phyloP scores from a whole-genome alignment of 2,888 invertebrate genomes.

The Tenthredo notha region DNA sequence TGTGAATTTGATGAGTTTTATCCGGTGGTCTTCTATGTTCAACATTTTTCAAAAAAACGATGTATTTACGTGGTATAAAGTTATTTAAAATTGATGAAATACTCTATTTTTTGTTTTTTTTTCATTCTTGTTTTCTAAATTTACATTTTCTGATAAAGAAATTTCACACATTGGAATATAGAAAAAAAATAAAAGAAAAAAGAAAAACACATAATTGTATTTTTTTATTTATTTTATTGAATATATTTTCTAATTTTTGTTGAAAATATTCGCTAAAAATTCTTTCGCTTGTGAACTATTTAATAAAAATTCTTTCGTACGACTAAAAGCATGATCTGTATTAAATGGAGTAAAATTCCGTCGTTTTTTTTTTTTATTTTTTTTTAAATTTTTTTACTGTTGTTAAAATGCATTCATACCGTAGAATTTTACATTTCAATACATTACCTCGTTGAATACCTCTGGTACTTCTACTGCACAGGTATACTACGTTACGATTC shows the following conservation, averaged over 20 bases:
- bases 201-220: not conserved
- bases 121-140: not conserved
- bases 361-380: not conserved
- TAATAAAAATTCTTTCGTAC: not conserved
- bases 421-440: constrained; percentile 13
- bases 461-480: not conserved
- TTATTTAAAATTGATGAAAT: not conserved
- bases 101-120: not conserved
- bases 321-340: not conserved
- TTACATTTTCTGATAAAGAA: not conserved
- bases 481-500: not conserved
- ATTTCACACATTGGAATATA: not conserved
- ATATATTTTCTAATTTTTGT: not conserved
- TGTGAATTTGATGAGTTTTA: constrained; percentile 2
- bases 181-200: too few species aligned
- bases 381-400: not conserved
- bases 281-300: not conserved
- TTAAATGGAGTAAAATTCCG: not conserved
- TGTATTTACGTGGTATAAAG: not conserved
- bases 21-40: not conserved
- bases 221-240: not conserved
- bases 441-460: not conserved
- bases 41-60: not conserved
- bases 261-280: not conserved
- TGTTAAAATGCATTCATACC: not conserved